Evolutionary conservation across 2,797 vertebrate genomes (phyloP), one percentile per base, ranked within the genome.

Genomic region (Oophaga sylvatica): DNA sequence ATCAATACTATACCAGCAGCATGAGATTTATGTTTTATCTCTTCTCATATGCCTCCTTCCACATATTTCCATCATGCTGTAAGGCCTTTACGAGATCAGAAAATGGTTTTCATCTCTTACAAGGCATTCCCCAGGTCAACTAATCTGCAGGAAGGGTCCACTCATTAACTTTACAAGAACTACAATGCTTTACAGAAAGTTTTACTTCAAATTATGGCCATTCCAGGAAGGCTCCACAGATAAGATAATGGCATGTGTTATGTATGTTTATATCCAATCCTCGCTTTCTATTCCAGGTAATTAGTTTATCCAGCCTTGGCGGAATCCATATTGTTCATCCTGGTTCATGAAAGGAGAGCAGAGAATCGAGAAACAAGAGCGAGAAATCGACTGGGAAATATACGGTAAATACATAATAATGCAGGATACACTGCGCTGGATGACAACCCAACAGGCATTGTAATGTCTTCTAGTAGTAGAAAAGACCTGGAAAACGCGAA

Each of bases 1-100:
- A 85, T 85, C 83, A 65, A 85, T 85, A 85, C n/a, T 12, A 60
- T 29, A 19, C 70, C 63, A 16, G 11, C 22, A 63, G 56, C 41
- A 31, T 12, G 20, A 59, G 73, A 77, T 84, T 77, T 76, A 62
- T 76, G 56, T 22, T 45, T 48, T 65, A 26, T 78, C 57, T 63
- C 70, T 45, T 76, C 57, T 48, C 57, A 19, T 45, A 41, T 12
- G 57, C 83, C 71, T 31, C 7, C 35, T 8, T 22, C 35, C 41
- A 11, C 71, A 63, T 17, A 11, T 65, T 29, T 65, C 71, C n/a
- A 65, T 48, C 57, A 84, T 15, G 35, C 62, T 62, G 13, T 63
- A 63, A 63, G 19, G 76, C 57, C 26, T 59, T 84, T 65, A 22
- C 59, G 0, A 29, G 59, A 62, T 84, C 15, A 63, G 35, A 73